Conservation (phyloP, 2,797 vertebrate genomes). For the Neoniphon sammara region DNA sequence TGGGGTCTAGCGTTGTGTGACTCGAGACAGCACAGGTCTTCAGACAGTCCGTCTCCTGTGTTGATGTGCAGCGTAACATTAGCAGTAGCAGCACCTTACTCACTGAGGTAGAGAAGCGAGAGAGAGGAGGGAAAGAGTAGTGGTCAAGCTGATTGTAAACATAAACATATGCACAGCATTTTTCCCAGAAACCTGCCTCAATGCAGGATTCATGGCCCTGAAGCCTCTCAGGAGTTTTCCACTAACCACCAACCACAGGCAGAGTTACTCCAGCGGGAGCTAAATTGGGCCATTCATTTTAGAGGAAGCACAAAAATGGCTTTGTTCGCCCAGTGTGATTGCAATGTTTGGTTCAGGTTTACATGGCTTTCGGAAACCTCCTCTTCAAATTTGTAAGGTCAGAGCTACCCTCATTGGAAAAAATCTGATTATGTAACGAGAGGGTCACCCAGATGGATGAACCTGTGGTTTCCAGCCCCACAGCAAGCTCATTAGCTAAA, state of each 20-base stretch:
- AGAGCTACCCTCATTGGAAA: conserved; percentile 57
- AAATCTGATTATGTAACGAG: conserved; percentile 69
- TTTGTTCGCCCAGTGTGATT: conserved; percentile 71
- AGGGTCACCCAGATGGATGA: conserved; percentile 56
- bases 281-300: conserved; percentile 83
- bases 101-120: conserved; percentile 6
- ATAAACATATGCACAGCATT: conserved; percentile 69
- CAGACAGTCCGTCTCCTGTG: conserved; percentile 44
- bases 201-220: conserved; percentile 80
- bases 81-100: conserved; percentile 18
- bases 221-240: conserved; percentile 79
- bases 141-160: conserved; percentile 71
- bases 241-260: conserved; percentile 70
- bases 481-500: conserved; percentile 63
- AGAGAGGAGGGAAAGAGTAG: conserved; percentile 10
- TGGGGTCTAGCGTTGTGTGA: conserved; percentile 12
- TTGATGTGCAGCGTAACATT: conserved; percentile 29
- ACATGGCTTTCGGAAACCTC: conserved; percentile 52
- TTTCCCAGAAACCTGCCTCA: conserved; percentile 76
- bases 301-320: conserved; percentile 78
- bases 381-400: conserved; percentile 50
- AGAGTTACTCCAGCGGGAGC: conserved; percentile 58
- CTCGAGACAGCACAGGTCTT: conserved; percentile 13
- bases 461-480: conserved; percentile 64
- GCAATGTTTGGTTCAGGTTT: conserved; percentile 60